These are phyloP conservation scores for Drosophila tsacasi DNA, from an alignment of 1,140 invertebrate species.

Conservation along the genomic window DNA sequence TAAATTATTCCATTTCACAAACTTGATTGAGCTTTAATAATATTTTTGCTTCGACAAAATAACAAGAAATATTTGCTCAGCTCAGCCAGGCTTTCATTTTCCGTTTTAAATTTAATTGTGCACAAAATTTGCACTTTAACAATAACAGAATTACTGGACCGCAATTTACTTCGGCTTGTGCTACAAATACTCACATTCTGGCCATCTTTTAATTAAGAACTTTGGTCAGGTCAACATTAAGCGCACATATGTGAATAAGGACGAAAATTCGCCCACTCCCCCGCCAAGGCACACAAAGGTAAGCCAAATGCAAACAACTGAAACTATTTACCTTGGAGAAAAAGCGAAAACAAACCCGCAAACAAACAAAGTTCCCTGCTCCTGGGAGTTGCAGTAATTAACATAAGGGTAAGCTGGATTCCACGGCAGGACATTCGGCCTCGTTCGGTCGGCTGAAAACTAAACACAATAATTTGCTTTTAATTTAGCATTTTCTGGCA, in stretches of 20 bases:
- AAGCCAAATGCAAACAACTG: slow-evolving; percentile 41
- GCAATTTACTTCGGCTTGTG: background rate
- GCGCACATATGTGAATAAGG: slow-evolving; percentile 20
- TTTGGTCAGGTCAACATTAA: slow-evolving; percentile 34
- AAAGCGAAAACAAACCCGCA: slow-evolving; percentile 48
- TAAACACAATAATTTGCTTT: slow-evolving; percentile 80
- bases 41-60: background rate
- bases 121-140: slow-evolving; percentile 8
- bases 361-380: slow-evolving; percentile 48
- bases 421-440: slow-evolving; percentile 38
- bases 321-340: slow-evolving; percentile 58
- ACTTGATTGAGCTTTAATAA: background rate
- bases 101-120: slow-evolving; percentile 28
- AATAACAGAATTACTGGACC: slow-evolving; percentile 6
- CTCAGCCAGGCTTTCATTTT: slow-evolving; percentile 13
- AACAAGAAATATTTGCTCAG: slow-evolving; percentile 9
- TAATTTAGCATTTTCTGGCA: slow-evolving; percentile 73
- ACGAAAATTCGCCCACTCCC: background rate
- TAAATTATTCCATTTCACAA: background rate
- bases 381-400: slow-evolving; percentile 49
- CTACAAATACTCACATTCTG: slow-evolving; percentile 50
- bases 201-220: slow-evolving; percentile 73
- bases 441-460: slow-evolving; percentile 28
- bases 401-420: slow-evolving; percentile 49
- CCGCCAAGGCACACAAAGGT: slow-evolving; percentile 32